These are phyloP conservation scores for Hypomecis atomaria DNA, from an alignment of 2,888 invertebrate species.

Conservation along the genomic window DNA sequence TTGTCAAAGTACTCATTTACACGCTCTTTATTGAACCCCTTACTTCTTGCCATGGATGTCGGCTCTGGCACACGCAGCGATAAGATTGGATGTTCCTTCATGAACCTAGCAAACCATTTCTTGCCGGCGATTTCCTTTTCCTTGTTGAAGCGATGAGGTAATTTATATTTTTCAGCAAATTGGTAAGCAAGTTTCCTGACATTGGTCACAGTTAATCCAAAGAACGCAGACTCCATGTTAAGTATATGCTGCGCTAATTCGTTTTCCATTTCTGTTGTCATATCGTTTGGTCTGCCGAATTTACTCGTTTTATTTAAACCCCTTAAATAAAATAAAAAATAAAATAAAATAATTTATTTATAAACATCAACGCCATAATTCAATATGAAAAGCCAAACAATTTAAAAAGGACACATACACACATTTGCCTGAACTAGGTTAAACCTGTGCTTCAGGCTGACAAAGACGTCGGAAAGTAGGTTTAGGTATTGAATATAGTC, in stretches of 20 bases:
- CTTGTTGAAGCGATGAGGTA: conserved; percentile 34
- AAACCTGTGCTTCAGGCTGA: no score
- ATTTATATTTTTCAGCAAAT: conserved; percentile 32
- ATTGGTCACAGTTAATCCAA: conserved; percentile 31
- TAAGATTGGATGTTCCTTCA: conserved; percentile 39
- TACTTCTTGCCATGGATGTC: conserved; percentile 6
- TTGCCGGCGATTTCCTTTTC: conserved; percentile 33
- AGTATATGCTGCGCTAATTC: conserved; percentile 33
- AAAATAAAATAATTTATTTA: no score
- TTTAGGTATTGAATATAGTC: conserved; percentile 33
- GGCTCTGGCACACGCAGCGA: conserved; percentile 36
- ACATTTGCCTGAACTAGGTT: no score
- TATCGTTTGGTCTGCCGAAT: conserved; percentile 34
- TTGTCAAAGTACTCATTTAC: conserved; percentile 35
- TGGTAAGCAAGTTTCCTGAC: conserved; percentile 25
- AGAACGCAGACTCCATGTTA: conserved; percentile 33
- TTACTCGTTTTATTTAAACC: conserved; percentile 25
- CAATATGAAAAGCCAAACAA: no score
- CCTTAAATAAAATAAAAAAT: no score
- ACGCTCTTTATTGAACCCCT: conserved; percentile 33
- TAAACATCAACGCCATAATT: no score
- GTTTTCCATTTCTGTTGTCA: conserved; percentile 34
- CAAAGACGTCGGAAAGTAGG: conserved; percentile 33
- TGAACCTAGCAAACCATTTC: conserved; percentile 35
- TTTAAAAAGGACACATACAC: no score